Conservation (phyloP, 2,113 vertebrate species). For the Pseudonaja textilis region DNA sequence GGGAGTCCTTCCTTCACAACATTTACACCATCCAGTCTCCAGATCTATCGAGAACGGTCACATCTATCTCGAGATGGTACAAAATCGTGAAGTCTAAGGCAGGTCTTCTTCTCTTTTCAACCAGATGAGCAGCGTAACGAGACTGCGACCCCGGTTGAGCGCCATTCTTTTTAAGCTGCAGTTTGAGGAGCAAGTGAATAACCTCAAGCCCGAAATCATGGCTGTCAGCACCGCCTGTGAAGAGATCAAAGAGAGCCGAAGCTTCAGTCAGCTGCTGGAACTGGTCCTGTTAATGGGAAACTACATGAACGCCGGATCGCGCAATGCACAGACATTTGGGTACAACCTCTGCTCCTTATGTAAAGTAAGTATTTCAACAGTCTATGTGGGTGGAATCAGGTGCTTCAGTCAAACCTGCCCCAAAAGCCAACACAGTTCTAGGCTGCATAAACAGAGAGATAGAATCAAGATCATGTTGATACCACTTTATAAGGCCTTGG, state of each 20-base stretch:
- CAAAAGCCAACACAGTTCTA: too few relatives aligned
- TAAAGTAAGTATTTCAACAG: slow-evolving; percentile 81
- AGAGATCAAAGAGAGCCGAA: slow-evolving; percentile 88
- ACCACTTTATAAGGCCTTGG: too few relatives aligned
- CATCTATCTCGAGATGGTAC: slow-evolving; percentile 70
- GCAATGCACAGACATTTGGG: slow-evolving; percentile 93
- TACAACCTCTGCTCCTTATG: slow-evolving; percentile 95
- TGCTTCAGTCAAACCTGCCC: background rate
- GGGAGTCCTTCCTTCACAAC: slow-evolving; percentile 43
- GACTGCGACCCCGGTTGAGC: slow-evolving; percentile 87
- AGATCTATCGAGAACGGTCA: slow-evolving; percentile 42
- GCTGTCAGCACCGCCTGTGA: slow-evolving; percentile 91
- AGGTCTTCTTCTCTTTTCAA: slow-evolving; percentile 73
- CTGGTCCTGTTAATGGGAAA: slow-evolving; percentile 94
- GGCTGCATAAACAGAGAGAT: too few relatives aligned
- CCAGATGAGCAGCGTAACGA: slow-evolving; percentile 95
- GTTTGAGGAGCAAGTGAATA: slow-evolving; percentile 95
- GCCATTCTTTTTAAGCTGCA: slow-evolving; percentile 96
- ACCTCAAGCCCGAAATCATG: slow-evolving; percentile 93
- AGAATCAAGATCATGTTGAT: too few relatives aligned
- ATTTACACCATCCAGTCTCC: slow-evolving; percentile 53
- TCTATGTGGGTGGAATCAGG: background rate
- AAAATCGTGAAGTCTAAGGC: slow-evolving; percentile 61
- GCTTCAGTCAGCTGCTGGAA: slow-evolving; percentile 90
- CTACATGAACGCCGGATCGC: slow-evolving; percentile 96